A percentile compares a stretch with the other conserved stretches of the same genome.
Evolutionary conservation across 2,888 invertebrate species (phyloP).

Genomic region (Sarcophaga carnaria): DNA sequence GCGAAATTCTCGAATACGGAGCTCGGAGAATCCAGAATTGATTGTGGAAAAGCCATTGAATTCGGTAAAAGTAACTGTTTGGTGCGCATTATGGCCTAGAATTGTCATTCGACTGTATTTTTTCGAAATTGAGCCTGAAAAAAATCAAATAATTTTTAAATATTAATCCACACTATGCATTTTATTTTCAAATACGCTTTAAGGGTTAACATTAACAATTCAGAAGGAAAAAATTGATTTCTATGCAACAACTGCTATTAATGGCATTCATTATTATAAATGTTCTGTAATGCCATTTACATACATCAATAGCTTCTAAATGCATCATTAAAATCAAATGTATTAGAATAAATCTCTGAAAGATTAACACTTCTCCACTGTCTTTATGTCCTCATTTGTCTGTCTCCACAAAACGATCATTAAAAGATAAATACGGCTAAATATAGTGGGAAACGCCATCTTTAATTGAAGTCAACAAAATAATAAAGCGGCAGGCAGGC

Average conservation of each 20-base stretch:
- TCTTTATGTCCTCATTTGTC: constrained; percentile 23
- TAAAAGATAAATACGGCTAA: constrained; percentile 8
- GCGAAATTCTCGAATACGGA: too few relatives aligned
- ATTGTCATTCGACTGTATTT: too few relatives aligned
- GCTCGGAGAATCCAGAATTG: too few relatives aligned
- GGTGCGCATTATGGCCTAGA: too few relatives aligned
- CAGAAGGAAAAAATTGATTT: not conserved
- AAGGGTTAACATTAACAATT: too few relatives aligned
- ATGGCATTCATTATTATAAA: not conserved
- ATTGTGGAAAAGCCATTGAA: too few relatives aligned
- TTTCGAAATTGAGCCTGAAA: too few relatives aligned
- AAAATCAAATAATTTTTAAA: too few relatives aligned
- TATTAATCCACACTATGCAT: too few relatives aligned
- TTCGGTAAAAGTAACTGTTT: too few relatives aligned
- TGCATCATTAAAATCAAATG: constrained; percentile 38
- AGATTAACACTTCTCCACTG: constrained; percentile 36
- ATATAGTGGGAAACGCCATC: constrained; percentile 35
- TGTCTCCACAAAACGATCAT: constrained; percentile 45
- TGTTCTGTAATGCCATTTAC: not conserved
- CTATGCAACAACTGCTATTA: not conserved
- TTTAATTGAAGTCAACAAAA: constrained; percentile 25
- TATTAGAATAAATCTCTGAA: constrained; percentile 39
- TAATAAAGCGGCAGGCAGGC: not conserved
- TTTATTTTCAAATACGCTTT: too few relatives aligned
- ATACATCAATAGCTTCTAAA: constrained; percentile 22